Evolutionary conservation across 1,140 invertebrate genomes (phyloP), one percentile per base, ranked within the genome.

Genomic region (Aphis craccivora): DNA sequence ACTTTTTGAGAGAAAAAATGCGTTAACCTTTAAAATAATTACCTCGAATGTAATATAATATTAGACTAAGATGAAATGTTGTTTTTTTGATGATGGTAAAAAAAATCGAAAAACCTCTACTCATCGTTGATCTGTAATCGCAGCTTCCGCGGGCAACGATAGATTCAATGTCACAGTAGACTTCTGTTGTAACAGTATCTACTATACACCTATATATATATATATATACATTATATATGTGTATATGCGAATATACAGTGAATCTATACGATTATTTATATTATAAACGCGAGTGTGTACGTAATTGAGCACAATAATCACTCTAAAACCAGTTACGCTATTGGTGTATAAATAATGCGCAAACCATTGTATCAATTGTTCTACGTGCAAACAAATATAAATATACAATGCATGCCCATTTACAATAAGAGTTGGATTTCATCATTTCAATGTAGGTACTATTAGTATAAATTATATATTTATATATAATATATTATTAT

Each of bases 321-420:
- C 45, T 51, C 40, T 11, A 7, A 86, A 45, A 86, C 84, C 84
- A 86, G 40, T 86, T 86, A 9, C 40, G 40, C 37, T 40, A 40
- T 23, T 4, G 37, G 37, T 83, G 40, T 83, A 37, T 37, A 81
- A 35, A 20, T 30, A 11, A 11, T 6, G 30, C 53, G 23, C 51
- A 30, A 8, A 40, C 53, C 43, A 40, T 89, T 51, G 35, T 60
- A 43, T 55, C 48, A 25, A 90, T 90, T 90, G 88, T 90, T 90
- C 88, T 90, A 55, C 35, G 88, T 1, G 35, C 88, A 55, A 55
- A 55, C 87, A 53, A 89, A 89, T 40, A 89, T 51, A 76, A 35
- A n/a, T n/a, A 6, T 76, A 76, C n/a, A 35, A 76, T 18, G 60
- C 60, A n/a, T 20, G 55, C 11, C 88, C 51, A 30, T 60, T 55